Evolutionary conservation across 2,113 vertebrate genomes (phyloP).

Genomic region (Phasianus colchicus): DNA sequence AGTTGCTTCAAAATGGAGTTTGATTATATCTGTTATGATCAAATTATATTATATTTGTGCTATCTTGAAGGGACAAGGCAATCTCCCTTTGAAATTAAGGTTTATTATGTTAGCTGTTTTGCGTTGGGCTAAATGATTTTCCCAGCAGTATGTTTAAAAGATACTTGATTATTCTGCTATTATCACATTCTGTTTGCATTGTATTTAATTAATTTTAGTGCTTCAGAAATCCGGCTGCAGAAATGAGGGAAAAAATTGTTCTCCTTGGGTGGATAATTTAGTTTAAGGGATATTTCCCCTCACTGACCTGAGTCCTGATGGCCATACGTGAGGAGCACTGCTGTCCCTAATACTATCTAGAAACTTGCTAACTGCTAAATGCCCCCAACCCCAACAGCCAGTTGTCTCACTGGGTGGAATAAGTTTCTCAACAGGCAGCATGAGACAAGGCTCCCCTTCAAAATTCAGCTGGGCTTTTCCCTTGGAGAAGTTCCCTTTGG

Average conservation of each 20-base stretch:
- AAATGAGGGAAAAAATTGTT: not conserved
- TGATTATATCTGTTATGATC: not conserved
- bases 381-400: not conserved
- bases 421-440: not conserved
- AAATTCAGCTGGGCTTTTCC: not conserved
- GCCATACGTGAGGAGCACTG: not conserved
- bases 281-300: not conserved
- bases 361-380: not conserved
- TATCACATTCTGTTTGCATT: not conserved
- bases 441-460: not conserved
- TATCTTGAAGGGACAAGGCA: not conserved
- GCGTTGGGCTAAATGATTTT: not conserved
- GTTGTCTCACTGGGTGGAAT: not conserved
- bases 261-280: not conserved
- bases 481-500: not conserved
- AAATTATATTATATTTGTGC: no score
- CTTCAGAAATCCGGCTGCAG: conserved; percentile 26
- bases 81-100: not conserved
- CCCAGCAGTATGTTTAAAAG: conserved; percentile 6
- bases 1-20: not conserved
- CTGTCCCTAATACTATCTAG: not conserved
- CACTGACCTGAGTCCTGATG: not conserved
- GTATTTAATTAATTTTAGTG: conserved; percentile 26
- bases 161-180: conserved; percentile 25
- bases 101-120: not conserved